These are phyloP conservation scores for Aphis gossypii DNA, from an alignment of 1,140 invertebrate genomes.

Conservation along the genomic window DNA sequence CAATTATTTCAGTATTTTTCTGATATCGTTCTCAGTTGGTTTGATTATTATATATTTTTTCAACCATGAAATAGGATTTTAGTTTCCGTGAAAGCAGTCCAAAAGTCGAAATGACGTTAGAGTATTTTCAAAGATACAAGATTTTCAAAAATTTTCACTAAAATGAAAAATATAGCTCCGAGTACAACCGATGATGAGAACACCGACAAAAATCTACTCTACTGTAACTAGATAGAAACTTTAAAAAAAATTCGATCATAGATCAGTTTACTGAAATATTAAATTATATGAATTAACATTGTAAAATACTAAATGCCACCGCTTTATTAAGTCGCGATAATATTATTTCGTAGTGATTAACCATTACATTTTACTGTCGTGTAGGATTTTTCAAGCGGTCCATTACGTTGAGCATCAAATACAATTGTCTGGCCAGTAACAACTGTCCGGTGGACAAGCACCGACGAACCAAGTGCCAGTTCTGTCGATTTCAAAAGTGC, in stretches of 20 bases:
- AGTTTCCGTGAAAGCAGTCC: neutral
- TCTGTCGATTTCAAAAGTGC: conserved; percentile 99
- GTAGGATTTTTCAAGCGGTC: conserved; percentile 92
- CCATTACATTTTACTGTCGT: conserved; percentile 61
- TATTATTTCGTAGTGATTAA: neutral
- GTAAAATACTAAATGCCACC: too few relatives aligned
- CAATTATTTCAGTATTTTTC: neutral
- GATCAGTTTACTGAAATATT: neutral
- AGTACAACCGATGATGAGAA: neutral
- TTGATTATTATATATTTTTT: neutral
- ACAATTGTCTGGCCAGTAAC: conserved; percentile 96
- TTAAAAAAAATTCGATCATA: neutral
- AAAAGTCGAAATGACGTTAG: neutral
- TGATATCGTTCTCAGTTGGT: neutral
- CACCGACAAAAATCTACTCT: neutral
- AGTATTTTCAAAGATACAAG: neutral
- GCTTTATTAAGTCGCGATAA: neutral
- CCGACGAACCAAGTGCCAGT: conserved; percentile 95
- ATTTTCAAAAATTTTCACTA: neutral
- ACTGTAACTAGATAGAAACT: neutral
- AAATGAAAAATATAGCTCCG: neutral
- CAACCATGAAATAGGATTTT: neutral
- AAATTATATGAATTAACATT: too few relatives aligned
- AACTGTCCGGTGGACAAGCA: conserved; percentile 99
- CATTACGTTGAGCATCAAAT: conserved; percentile 98